Evolutionary conservation across 2,797 vertebrate genomes (phyloP), one percentile per base, ranked within the genome.

Genomic region (Gambusia yucatana): DNA sequence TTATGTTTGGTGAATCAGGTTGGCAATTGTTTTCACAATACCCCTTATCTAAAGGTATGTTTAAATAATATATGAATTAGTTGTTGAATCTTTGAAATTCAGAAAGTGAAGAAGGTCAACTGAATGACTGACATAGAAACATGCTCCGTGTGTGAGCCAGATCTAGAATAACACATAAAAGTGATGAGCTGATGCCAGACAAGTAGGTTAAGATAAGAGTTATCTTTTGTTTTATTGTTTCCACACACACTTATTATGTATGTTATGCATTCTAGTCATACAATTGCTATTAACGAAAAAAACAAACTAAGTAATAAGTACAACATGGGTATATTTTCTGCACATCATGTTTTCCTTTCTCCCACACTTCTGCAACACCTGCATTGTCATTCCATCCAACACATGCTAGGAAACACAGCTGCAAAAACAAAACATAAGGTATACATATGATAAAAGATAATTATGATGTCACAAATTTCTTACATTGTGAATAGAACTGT

Each of bases 331-430:
- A 57, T 20, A 28, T 39, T 63, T 72, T 59, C 55, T 78, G 16
- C 43, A 17, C n/a, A 28, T 73, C 69, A 72, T 63, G 16, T 28
- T 63, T 59, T 36, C 33, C 44, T 43, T 28, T 48, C 22, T 47
- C 55, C 77, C 77, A 78, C 52, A 17, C 57, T 20, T 50, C 3
- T 25, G 28, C 65, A 47, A 39, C 65, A 14, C n/a, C 36, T 55
- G 50, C 36, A 6, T 33, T 77, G 14, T 73, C 30, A 73, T 63
- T 71, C 52, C 25, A 72, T 47, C 14, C 55, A 50, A 6, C 2
- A 10, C 65, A 39, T 11, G 11, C 22, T 8, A 48, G n/a, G 43
- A 33, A 71, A 1, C 16, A 71, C 41, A 44, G 41, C 13, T 28
- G 6, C 28, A 46, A 71, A 46, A 28, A 57, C 11, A 72, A 77